Conservation (phyloP, 2,113 vertebrate genomes). For the Eonycteris spelaea region DNA sequence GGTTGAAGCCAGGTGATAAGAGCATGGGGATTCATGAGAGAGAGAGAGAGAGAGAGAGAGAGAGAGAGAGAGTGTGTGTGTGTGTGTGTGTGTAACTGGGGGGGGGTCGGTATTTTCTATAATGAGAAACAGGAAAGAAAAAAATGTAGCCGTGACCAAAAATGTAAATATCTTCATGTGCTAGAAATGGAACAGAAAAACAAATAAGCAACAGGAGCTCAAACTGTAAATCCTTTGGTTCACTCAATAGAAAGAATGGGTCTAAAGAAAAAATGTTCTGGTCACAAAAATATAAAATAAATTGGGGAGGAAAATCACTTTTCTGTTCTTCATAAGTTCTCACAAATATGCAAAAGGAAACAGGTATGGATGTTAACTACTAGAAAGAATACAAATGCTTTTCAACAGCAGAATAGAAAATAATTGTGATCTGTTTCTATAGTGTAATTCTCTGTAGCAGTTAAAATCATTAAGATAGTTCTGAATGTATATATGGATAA, state of each 20-base stretch:
- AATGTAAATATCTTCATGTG: background rate
- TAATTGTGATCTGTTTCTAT: background rate
- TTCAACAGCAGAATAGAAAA: background rate
- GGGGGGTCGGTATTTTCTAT: background rate
- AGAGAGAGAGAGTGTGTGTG: too few relatives aligned
- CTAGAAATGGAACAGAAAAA: constrained; percentile 7
- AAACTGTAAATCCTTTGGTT: background rate
- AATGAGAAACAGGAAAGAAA: constrained; percentile 8
- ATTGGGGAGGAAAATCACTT: background rate
- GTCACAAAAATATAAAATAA: background rate
- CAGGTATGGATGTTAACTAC: background rate
- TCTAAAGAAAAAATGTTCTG: background rate
- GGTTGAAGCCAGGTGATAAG: background rate
- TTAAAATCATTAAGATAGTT: constrained; percentile 11
- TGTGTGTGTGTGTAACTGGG: too few relatives aligned
- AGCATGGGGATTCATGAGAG: background rate
- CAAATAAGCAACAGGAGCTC: background rate
- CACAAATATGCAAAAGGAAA: background rate
- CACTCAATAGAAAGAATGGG: background rate
- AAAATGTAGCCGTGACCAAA: background rate
- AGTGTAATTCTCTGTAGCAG: background rate
- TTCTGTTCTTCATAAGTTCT: background rate
- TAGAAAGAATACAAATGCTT: constrained; percentile 34
- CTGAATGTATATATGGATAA: background rate
- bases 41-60: too few relatives aligned